phyloP scores from a whole-genome alignment of 2,797 vertebrate species.

The Falco rusticolus region DNA sequence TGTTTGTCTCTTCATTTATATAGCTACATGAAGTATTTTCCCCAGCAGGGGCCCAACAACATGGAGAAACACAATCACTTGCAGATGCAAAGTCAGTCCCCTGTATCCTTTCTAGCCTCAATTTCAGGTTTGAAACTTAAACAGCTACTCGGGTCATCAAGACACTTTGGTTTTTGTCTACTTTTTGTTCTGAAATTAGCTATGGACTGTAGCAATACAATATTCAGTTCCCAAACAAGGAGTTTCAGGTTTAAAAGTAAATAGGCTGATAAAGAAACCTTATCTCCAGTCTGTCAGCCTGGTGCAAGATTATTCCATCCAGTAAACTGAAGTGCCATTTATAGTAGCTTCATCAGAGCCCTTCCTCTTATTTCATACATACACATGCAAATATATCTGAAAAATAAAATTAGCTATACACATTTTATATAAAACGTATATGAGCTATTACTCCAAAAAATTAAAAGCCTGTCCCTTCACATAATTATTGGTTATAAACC shows the following conservation, averaged over 20 bases:
- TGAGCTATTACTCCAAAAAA: neutral
- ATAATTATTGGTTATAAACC: neutral
- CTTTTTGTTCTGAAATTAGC: neutral
- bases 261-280: neutral
- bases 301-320: neutral
- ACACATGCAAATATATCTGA: neutral
- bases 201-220: neutral
- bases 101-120: neutral
- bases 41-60: neutral
- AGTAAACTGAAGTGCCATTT: neutral
- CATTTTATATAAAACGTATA: neutral
- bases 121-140: neutral
- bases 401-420: neutral
- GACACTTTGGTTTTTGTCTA: neutral
- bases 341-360: neutral
- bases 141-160: neutral
- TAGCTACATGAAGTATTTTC: neutral
- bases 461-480: neutral
- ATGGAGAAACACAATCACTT: neutral
- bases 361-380: neutral
- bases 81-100: neutral
- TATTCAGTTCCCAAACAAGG: neutral
- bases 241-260: neutral
- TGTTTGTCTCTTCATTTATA: neutral
- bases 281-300: neutral